Evolutionary conservation across 2,797 vertebrate genomes (phyloP).

Genomic region (Antennarius maculatus): DNA sequence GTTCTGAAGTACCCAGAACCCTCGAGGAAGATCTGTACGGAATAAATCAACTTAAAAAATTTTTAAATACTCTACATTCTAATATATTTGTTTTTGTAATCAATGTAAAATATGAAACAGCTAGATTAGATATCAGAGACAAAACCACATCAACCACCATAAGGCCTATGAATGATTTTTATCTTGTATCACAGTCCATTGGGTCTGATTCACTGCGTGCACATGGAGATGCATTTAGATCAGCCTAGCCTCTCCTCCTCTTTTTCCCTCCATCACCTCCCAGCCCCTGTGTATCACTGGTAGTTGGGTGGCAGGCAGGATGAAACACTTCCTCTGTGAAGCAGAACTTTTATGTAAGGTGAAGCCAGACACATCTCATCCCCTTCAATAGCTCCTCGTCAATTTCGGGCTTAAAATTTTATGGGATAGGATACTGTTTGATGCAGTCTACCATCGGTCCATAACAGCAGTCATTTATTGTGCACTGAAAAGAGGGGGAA

Average conservation of each 20-base stretch:
- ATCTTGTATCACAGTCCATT: constrained; percentile 58
- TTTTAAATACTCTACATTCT: neutral
- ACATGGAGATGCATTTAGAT: constrained; percentile 69
- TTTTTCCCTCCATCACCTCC: constrained; percentile 65
- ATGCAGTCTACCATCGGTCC: constrained; percentile 99
- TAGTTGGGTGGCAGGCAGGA: constrained; percentile 80
- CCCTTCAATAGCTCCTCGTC: constrained; percentile 89
- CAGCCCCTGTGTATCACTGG: constrained; percentile 66
- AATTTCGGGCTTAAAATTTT: constrained; percentile 94
- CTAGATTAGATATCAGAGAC: constrained; percentile 21
- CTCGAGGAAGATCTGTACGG: constrained; percentile 26
- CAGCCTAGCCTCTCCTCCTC: constrained; percentile 54
- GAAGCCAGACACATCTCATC: constrained; percentile 91
- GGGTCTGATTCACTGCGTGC: constrained; percentile 55
- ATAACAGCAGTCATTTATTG: constrained; percentile 99
- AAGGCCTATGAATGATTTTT: constrained; percentile 32
- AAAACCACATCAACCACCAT: constrained; percentile 19
- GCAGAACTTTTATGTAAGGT: constrained; percentile 95
- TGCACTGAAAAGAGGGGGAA: constrained; percentile 89
- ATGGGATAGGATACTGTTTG: constrained; percentile 99
- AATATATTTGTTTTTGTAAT: neutral
- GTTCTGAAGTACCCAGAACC: constrained; percentile 59
- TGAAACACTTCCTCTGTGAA: constrained; percentile 88
- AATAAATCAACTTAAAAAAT: constrained; percentile 2
- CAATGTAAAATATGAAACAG: neutral